Conservation (phyloP, 2,888 invertebrate species). For the Craniophora ligustri region DNA sequence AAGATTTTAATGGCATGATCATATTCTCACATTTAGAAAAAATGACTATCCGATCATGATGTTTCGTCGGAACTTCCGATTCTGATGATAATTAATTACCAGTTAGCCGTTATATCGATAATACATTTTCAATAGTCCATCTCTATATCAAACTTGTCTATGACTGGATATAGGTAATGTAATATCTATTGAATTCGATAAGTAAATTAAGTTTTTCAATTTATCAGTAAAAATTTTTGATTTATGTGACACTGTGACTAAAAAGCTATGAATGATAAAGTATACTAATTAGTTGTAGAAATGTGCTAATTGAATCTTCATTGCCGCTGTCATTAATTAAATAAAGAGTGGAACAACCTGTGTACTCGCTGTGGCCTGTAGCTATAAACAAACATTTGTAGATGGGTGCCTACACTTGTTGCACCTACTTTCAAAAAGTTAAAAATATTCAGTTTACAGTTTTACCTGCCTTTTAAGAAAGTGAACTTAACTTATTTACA, state of each 20-base stretch:
- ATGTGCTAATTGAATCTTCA: conserved; percentile 16
- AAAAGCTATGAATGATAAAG: conserved; percentile 5
- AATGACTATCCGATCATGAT: too few species aligned
- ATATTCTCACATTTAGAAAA: too few species aligned
- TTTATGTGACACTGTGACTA: conserved; percentile 12
- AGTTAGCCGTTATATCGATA: conserved; percentile 33
- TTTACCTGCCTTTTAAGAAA: conserved; percentile 72
- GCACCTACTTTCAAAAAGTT: conserved; percentile 82
- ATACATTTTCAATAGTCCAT: conserved; percentile 25
- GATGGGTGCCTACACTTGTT: conserved; percentile 72
- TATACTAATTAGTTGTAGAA: background rate
- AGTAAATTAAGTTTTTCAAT: conserved; percentile 28
- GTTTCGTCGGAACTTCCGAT: too few species aligned
- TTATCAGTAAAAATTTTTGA: conserved; percentile 13
- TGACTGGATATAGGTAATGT: conserved; percentile 43
- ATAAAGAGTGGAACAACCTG: conserved; percentile 60
- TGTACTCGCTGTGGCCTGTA: conserved; percentile 51
- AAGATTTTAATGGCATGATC: too few species aligned
- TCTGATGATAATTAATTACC: conserved; percentile 5
- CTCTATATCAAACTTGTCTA: too few species aligned
- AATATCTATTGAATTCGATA: conserved; percentile 43
- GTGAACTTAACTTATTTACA: conserved; percentile 74
- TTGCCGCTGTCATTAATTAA: conserved; percentile 51
- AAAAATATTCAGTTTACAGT: conserved; percentile 67
- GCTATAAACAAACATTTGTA: conserved; percentile 74